Base-by-base conservation (phyloP, 2,113 vertebrate species). In the Spermophilus dauricus region DNA sequence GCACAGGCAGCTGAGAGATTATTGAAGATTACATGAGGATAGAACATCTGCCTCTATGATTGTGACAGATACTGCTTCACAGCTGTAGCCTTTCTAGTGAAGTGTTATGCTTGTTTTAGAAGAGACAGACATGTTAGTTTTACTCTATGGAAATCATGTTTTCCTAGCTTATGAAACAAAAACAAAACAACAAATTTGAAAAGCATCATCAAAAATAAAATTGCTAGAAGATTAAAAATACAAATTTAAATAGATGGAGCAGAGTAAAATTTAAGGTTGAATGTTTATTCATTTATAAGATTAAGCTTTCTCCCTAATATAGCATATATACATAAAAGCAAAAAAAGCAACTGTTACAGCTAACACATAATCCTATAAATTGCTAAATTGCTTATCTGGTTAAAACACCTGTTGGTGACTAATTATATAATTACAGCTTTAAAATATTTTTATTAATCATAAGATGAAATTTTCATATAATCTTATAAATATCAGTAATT, bases 11-110 rank as follows among this genome's bases (percentile, higher is more conserved):
- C 78, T 82, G n/a, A 63, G 56, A 94, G 83, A 94, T 51, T 45
- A 87, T 24, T 94, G 58, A 78, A 86, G 45, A 65, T 94, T 63
- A 78, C 28, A 77, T 37, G 24, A 88, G 48, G 13, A 2, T 37
- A 86, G 85, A 73, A 70, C 69, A 78, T 67, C 61, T 94, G 69
- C 17, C 80, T 94, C 89, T 82, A 86, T 89, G 34, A n/a, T 30
- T 58, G 37, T 42, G 70, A 42, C 26, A 86, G 24, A 83, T 53
- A 73, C 34, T 83, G 34, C 45, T 53, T 53, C 65, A 72, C 28
- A 92, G 53, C 30, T 89, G 42, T 67, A 83, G 42, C 4, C 9
- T 73, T 94, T 73, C 73, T 81, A 39, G 42, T 72, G 53, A 86
- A 87, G 8, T 17, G 2, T 87, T 72, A 42, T 18, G 13, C 83